phyloP scores from a whole-genome alignment of 2,888 invertebrate genomes.

The Thalpophila matura region DNA sequence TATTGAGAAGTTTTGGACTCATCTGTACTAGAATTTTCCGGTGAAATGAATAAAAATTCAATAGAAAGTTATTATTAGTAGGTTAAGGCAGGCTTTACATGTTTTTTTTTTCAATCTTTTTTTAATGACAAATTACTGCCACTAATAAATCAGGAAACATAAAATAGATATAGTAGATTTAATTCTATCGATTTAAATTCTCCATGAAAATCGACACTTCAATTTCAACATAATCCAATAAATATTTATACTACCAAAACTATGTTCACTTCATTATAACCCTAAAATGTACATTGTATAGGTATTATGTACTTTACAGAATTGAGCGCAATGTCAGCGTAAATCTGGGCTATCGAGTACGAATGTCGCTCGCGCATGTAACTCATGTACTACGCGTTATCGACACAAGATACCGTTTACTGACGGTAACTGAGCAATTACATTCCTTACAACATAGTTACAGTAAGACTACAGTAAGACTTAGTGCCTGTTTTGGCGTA shows the following conservation, averaged over 20 bases:
- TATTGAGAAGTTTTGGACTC: slow-evolving; percentile 12
- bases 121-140: not conserved
- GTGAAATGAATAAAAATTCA: not conserved
- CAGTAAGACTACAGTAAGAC: slow-evolving; percentile 25
- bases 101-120: not conserved
- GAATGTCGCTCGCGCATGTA: slow-evolving; percentile 52
- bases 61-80: slow-evolving; percentile 10
- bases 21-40: slow-evolving; percentile 38
- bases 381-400: slow-evolving; percentile 56
- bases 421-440: slow-evolving; percentile 85
- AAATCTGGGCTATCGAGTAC: slow-evolving; percentile 79
- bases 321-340: slow-evolving; percentile 76
- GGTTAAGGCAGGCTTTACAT: not conserved
- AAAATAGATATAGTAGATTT: too few species aligned
- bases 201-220: too few species aligned
- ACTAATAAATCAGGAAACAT: not conserved
- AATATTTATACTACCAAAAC: not conserved
- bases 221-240: not conserved
- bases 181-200: too few species aligned
- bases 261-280: not conserved
- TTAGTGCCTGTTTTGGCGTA: slow-evolving; percentile 2
- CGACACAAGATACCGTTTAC: slow-evolving; percentile 70
- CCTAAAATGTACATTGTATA: slow-evolving; percentile 21
- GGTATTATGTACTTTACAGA: slow-evolving; percentile 17
- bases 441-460: slow-evolving; percentile 77